Evolutionary conservation across 2,888 invertebrate species (phyloP).

Genomic region (Nephrotoma flavescens): DNA sequence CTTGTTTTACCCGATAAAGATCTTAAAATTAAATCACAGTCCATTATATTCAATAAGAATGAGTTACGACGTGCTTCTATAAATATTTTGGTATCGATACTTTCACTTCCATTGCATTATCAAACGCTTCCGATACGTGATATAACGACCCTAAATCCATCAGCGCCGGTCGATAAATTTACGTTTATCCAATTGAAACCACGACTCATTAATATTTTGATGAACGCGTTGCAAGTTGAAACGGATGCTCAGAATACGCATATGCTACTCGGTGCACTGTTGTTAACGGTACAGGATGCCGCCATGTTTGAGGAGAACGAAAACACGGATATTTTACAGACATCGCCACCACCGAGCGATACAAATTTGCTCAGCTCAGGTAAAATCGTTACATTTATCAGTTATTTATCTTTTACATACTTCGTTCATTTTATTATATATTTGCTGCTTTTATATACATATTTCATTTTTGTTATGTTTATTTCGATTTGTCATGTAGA

Average conservation of each 20-base stretch:
- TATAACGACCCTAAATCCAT: conserved; percentile 35
- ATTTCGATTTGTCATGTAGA: not conserved
- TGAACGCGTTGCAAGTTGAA: conserved; percentile 72
- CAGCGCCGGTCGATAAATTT: conserved; percentile 39
- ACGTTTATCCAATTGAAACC: conserved; percentile 59
- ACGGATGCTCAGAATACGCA: conserved; percentile 75
- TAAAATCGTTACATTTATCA: conserved; percentile 22
- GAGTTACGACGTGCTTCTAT: conserved; percentile 85
- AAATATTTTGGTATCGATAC: conserved; percentile 76
- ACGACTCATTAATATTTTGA: conserved; percentile 61
- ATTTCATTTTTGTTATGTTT: conserved; percentile 5
- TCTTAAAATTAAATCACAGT: conserved; percentile 53
- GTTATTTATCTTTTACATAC: not conserved
- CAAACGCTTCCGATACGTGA: conserved; percentile 59
- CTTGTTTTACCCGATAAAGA: conserved; percentile 79
- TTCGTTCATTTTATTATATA: not conserved
- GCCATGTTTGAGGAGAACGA: conserved; percentile 60
- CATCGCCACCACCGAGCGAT: conserved; percentile 29
- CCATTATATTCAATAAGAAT: conserved; percentile 44
- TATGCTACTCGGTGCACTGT: conserved; percentile 66
- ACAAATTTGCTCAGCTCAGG: conserved; percentile 54
- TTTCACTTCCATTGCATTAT: conserved; percentile 88
- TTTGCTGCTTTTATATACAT: not conserved
- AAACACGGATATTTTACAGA: conserved; percentile 38
- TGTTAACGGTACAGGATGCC: conserved; percentile 65